Evolutionary conservation across 2,888 invertebrate genomes (phyloP).

Genomic region (Frankliniella intonsa): DNA sequence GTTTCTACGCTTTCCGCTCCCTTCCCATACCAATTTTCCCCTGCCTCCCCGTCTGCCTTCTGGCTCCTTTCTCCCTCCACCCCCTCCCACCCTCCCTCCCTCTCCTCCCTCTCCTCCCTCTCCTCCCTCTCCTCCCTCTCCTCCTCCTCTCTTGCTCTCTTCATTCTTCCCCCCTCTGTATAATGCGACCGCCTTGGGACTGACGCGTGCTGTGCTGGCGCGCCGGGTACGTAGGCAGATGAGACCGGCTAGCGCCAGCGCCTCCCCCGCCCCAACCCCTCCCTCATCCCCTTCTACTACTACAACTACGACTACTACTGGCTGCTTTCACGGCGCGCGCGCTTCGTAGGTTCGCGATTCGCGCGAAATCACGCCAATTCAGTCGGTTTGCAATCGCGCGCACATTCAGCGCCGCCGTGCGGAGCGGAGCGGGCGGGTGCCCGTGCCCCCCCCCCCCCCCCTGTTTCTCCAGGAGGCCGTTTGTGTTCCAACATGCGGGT

Average conservation of each 20-base stretch:
- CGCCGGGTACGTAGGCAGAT: background rate
- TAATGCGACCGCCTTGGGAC: background rate
- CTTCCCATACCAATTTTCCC: background rate
- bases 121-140: background rate
- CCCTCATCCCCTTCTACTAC: too few species aligned
- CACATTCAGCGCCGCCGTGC: background rate
- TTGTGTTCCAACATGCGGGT: background rate
- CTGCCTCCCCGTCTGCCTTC: background rate
- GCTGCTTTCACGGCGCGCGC: too few species aligned
- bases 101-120: background rate
- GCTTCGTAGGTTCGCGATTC: background rate
- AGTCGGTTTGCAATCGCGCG: slow-evolving; percentile 15
- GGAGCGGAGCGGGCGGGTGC: background rate
- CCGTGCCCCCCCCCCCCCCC: background rate
- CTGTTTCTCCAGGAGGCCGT: background rate
- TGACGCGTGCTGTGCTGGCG: background rate
- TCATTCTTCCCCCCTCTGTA: background rate
- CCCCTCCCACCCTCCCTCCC: background rate
- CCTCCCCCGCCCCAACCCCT: too few species aligned
- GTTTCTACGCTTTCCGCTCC: too few species aligned
- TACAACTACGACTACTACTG: too few species aligned
- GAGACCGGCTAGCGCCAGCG: too few species aligned
- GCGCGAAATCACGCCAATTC: slow-evolving; percentile 18
- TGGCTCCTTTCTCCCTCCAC: background rate
- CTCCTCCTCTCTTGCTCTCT: background rate